phyloP scores from a whole-genome alignment of 2,888 invertebrate species.

The Cactoblastis cactorum region DNA sequence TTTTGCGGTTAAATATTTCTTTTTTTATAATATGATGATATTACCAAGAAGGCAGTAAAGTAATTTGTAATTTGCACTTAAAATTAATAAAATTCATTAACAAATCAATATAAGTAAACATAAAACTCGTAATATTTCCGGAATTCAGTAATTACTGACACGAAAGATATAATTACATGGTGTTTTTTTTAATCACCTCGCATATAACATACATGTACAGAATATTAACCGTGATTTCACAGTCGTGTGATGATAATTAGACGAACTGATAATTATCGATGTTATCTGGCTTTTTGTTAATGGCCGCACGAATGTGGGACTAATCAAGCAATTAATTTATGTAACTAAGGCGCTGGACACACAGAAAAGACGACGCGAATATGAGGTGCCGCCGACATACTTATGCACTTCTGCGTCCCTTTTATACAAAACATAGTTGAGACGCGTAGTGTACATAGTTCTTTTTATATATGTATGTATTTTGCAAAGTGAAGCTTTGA shows the following conservation, averaged over 20 bases:
- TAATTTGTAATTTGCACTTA: too few relatives aligned
- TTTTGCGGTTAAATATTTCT: too few relatives aligned
- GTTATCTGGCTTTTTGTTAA: conserved; percentile 9
- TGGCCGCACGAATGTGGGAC: conserved; percentile 2
- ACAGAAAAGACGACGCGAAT: too few relatives aligned
- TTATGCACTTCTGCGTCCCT: too few relatives aligned
- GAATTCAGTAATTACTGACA: not conserved
- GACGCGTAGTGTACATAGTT: too few relatives aligned
- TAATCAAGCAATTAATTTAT: conserved; percentile 9
- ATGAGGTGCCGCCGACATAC: too few relatives aligned
- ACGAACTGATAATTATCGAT: conserved; percentile 1
- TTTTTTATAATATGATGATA: too few relatives aligned
- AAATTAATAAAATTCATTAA: too few relatives aligned
- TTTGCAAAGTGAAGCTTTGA: too few relatives aligned
- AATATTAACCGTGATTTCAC: conserved; percentile 1
- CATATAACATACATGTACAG: not conserved
- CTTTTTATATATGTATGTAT: too few relatives aligned
- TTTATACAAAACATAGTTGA: too few relatives aligned
- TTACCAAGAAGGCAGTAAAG: too few relatives aligned
- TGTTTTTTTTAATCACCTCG: conserved; percentile 5
- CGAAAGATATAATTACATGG: conserved; percentile 3
- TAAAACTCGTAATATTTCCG: not conserved
- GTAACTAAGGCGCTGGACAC: not conserved
- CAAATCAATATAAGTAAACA: not conserved
- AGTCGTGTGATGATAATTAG: conserved; percentile 7